Conservation (phyloP, 2,113 vertebrate species). For the Vidua chalybeata region DNA sequence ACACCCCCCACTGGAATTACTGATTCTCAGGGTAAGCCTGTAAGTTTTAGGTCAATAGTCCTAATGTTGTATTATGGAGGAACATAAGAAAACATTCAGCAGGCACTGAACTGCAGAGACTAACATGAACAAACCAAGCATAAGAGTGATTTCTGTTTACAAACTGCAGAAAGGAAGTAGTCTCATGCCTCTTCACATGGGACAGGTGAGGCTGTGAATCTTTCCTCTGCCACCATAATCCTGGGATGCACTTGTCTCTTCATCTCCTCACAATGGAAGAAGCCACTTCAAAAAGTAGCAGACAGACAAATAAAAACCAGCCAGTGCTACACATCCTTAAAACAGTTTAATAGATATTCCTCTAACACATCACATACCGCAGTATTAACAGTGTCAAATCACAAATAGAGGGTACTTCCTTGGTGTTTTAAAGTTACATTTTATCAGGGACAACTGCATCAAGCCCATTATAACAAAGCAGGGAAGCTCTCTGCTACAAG, state of each 20-base stretch:
- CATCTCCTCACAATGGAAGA: not conserved
- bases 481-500: not conserved
- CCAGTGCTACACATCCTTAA: not conserved
- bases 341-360: not conserved
- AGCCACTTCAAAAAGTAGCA: not conserved
- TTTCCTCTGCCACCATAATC: not conserved
- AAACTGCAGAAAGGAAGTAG: not conserved
- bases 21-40: not conserved
- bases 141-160: not conserved
- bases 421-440: not conserved
- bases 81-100: not conserved
- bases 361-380: not conserved
- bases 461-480: not conserved
- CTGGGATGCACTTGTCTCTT: not conserved
- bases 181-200: not conserved
- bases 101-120: not conserved
- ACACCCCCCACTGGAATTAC: not conserved
- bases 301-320: not conserved
- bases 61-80: not conserved
- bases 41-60: not conserved
- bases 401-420: not conserved
- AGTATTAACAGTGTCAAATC: not conserved
- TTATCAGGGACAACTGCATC: not conserved
- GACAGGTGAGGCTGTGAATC: not conserved
- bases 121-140: not conserved